Base-by-base conservation (phyloP, 2,888 invertebrate species). In the Papilio gigon region DNA sequence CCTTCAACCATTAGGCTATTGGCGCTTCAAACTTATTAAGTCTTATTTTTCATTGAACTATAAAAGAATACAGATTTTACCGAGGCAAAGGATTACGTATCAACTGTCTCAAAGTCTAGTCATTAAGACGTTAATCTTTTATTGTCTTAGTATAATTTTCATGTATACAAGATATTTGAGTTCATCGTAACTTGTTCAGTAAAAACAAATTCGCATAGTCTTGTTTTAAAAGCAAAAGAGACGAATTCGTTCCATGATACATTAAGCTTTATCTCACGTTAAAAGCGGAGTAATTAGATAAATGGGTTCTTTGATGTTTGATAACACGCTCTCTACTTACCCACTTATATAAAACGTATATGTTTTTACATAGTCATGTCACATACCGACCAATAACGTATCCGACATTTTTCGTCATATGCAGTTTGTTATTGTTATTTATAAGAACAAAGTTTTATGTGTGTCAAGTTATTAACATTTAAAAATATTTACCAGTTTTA, bases 291-390 rank as follows among this genome's bases (percentile, higher is more conserved):
- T 65, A 65, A 65, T 65, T 56, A 65, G 65, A 40, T 30, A 65
- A 65, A 65, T 65, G 65, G 56, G 56, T 65, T 65, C 65, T 65
- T 65, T 65, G 65, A 65, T 65, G 56, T 56, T n/a, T 65, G n/a
- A 17, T 56, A 56, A 4, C 53, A n/a, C 8, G 30, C 17, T 56
- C 27, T 30, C 53, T 56, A 56, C 53, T 56, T 17, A 56, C 53
- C 17, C 5, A 56, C 30, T n/a, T 30, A 30, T 30, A 56, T 30
- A 17, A 42, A 37, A 37, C 37, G 17, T n/a, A 53, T 25, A 25
- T 50, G 20, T 50, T 50, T 25, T 14, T 17, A 56, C 9, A 30
- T 56, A 30, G n/a, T 30, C n/a, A 8, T 56, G 53, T 27, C n/a
- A 27, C 27, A 12, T 8, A 2, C 6, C 11, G 1, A 2, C 6